Conservation (phyloP, 1,140 invertebrate species). For the Rhyzopertha dominica region DNA sequence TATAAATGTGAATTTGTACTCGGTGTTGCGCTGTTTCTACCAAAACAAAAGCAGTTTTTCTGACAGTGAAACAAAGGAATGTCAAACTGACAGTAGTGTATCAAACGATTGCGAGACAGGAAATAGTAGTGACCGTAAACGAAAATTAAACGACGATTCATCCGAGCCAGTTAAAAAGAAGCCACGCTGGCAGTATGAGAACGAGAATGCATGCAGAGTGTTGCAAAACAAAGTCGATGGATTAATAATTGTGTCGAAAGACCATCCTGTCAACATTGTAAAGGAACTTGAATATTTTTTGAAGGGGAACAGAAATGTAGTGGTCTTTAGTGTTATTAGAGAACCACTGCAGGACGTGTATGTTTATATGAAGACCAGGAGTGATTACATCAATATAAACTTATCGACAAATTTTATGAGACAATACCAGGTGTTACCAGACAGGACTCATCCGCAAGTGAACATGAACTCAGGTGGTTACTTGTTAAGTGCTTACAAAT, state of each 20-base stretch:
- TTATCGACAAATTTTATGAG: conserved; percentile 83
- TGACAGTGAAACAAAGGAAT: too few species aligned
- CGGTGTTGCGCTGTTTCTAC: conserved; percentile 60
- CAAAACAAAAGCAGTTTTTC: conserved; percentile 45
- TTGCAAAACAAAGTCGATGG: conserved; percentile 66
- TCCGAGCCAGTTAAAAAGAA: conserved; percentile 40
- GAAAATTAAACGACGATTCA: conserved; percentile 20
- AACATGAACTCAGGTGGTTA: conserved; percentile 72
- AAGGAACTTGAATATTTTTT: conserved; percentile 70
- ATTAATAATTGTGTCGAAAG: conserved; percentile 73
- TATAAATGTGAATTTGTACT: conserved; percentile 66
- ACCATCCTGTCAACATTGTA: conserved; percentile 77
- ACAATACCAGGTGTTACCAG: conserved; percentile 81
- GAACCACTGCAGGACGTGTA: conserved; percentile 82
- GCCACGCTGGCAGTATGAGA: conserved; percentile 61
- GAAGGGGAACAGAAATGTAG: conserved; percentile 73
- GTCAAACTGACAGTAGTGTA: too few species aligned
- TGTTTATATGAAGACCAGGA: conserved; percentile 62
- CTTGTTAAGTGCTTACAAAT: conserved; percentile 62
- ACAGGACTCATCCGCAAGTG: conserved; percentile 79
- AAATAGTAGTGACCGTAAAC: conserved; percentile 11
- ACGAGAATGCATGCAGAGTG: conserved; percentile 54
- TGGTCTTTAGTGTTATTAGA: conserved; percentile 71
- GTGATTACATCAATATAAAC: conserved; percentile 66
- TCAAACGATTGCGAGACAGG: too few species aligned